Evolutionary conservation across 2,888 invertebrate species (phyloP).

Genomic region (Taphrorychus bicolor): DNA sequence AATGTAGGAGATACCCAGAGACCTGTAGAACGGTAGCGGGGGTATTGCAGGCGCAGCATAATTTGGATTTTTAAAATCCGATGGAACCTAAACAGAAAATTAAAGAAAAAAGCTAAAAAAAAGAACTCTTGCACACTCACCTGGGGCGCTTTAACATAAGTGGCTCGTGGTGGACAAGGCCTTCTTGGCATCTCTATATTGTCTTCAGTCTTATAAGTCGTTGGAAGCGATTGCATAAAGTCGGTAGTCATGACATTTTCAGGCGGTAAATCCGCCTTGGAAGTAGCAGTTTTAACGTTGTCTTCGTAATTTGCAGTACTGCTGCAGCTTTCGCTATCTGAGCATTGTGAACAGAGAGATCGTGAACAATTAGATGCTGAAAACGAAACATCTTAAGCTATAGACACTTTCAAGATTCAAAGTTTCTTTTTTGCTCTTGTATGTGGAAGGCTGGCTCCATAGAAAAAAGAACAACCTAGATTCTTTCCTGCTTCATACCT

Average conservation of each 20-base stretch:
- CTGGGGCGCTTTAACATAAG: constrained; percentile 53
- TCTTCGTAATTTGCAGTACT: constrained; percentile 52
- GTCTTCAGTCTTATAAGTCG: constrained; percentile 55
- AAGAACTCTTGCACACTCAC: too few relatives aligned
- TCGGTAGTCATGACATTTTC: constrained; percentile 57
- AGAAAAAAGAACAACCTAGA: neutral
- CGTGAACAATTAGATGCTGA: constrained; percentile 76
- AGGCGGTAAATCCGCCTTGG: constrained; percentile 21
- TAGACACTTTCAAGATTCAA: too few relatives aligned
- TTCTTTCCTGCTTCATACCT: constrained; percentile 45
- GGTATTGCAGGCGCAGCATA: constrained; percentile 38
- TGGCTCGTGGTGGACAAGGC: constrained; percentile 48
- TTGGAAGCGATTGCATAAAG: constrained; percentile 56
- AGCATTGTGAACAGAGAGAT: constrained; percentile 73
- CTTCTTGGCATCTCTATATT: constrained; percentile 47
- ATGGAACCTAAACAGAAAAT: constrained; percentile 27
- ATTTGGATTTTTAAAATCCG: constrained; percentile 46
- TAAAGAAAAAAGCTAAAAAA: neutral
- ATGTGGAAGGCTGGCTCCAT: too few relatives aligned
- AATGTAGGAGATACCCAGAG: constrained; percentile 44
- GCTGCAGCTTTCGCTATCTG: constrained; percentile 54
- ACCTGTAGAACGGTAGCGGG: constrained; percentile 46
- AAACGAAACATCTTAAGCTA: constrained; percentile 45
- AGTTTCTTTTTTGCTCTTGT: too few relatives aligned
- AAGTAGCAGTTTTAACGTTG: neutral